A percentile compares a stretch with the other conserved stretches of the same genome.
Evolutionary conservation across 2,113 vertebrate species (phyloP).

Genomic region (Engraulis encrasicolus): DNA sequence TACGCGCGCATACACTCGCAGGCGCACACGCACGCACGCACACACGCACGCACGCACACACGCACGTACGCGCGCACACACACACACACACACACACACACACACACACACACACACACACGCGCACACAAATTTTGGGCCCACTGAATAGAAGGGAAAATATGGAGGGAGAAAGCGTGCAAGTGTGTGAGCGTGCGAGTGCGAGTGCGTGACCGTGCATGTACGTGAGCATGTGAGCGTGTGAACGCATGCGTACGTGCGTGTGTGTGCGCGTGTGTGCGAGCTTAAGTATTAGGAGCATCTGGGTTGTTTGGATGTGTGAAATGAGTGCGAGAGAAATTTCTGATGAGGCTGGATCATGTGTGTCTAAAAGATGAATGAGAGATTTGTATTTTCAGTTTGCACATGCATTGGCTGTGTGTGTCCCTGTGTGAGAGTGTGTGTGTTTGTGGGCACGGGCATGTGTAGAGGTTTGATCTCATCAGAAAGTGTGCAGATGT

Average conservation of each 20-base stretch:
- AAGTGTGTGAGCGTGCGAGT: no score
- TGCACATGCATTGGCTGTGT: background rate
- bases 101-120: no score
- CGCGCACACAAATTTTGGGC: no score
- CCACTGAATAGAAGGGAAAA: no score
- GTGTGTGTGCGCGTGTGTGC: background rate
- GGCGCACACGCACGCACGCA: no score
- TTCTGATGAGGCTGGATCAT: background rate
- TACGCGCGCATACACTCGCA: no score
- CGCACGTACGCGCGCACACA: no score
- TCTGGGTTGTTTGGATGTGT: background rate
- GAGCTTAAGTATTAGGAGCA: background rate
- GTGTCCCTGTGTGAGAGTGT: background rate
- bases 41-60: no score
- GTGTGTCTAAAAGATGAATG: constrained; percentile 11
- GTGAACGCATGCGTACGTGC: constrained; percentile 25
- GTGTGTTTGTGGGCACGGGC: background rate
- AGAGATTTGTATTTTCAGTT: background rate
- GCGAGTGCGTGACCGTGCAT: background rate
- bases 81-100: no score
- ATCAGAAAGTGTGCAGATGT: background rate
- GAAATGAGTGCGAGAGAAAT: background rate
- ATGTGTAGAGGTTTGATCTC: no score
- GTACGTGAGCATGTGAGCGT: background rate
- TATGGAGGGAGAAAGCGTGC: no score